Conservation (phyloP, 1,140 invertebrate species). For the Charaxes varanes region DNA sequence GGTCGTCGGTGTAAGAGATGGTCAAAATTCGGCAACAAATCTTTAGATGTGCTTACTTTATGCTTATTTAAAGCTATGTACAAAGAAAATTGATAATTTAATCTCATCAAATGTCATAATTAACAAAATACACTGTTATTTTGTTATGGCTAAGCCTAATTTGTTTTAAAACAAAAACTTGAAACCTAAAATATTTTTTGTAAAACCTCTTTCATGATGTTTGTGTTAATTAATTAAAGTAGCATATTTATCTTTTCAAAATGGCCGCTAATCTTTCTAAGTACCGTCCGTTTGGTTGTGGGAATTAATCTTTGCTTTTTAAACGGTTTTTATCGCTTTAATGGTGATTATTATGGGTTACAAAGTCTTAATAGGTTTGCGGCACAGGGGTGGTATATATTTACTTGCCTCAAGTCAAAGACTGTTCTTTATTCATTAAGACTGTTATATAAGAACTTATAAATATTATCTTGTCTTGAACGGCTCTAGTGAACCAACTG, state of each 20-base stretch:
- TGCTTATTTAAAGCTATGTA: too few relatives aligned
- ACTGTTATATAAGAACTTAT: too few relatives aligned
- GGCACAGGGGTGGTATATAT: neutral
- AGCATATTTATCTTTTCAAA: slow-evolving; percentile 21
- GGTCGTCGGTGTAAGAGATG: too few relatives aligned
- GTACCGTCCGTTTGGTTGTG: slow-evolving; percentile 21
- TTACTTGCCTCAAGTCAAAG: neutral
- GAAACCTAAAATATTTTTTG: slow-evolving; percentile 13
- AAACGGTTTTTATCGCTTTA: slow-evolving; percentile 12
- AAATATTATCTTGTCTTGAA: too few relatives aligned
- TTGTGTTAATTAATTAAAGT: slow-evolving; percentile 27
- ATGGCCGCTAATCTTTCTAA: slow-evolving; percentile 30
- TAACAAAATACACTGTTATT: too few relatives aligned
- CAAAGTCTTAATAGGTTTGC: too few relatives aligned
- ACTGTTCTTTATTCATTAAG: too few relatives aligned
- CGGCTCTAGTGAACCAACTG: too few relatives aligned
- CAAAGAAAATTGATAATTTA: too few relatives aligned
- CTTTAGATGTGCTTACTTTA: too few relatives aligned
- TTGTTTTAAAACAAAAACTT: slow-evolving; percentile 20
- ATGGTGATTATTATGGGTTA: slow-evolving; percentile 7
- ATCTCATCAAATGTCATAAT: too few relatives aligned
- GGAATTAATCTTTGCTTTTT: slow-evolving; percentile 14
- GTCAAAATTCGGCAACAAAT: too few relatives aligned
- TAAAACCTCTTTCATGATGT: slow-evolving; percentile 17
- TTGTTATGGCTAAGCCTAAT: slow-evolving; percentile 21